phyloP scores from a whole-genome alignment of 1,140 invertebrate genomes.

The Drosophila miranda region DNA sequence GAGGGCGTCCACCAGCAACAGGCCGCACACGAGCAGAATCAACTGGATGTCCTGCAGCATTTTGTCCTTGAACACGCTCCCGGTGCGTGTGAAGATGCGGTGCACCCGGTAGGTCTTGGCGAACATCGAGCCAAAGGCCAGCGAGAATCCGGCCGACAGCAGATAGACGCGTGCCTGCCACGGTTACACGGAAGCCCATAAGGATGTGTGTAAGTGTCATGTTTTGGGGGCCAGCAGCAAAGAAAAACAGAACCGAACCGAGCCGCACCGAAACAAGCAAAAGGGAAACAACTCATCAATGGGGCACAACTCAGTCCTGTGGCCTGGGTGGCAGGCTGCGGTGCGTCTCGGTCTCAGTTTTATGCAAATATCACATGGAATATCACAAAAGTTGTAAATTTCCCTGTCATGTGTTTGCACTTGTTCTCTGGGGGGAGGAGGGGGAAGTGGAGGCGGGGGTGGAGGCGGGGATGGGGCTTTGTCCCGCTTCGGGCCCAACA shows the following conservation, averaged over 20 bases:
- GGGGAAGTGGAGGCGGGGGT: too few relatives aligned
- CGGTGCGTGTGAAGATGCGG: constrained; percentile 90
- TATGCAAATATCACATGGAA: constrained; percentile 73
- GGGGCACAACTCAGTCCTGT: constrained; percentile 17
- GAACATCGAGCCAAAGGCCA: constrained; percentile 95
- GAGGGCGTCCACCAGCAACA: constrained; percentile 90
- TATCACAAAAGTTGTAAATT: constrained; percentile 73
- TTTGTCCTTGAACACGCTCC: constrained; percentile 86
- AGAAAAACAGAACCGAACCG: constrained; percentile 7
- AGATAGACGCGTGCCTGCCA: constrained; percentile 92
- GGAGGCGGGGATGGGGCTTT: too few relatives aligned
- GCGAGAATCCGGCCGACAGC: constrained; percentile 92
- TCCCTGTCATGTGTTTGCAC: constrained; percentile 59
- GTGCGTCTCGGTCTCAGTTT: constrained; percentile 53
- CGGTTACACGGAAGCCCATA: not conserved
- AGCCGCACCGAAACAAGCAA: constrained; percentile 9
- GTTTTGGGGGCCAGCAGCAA: not conserved
- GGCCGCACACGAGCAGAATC: constrained; percentile 89
- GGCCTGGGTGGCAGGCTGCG: constrained; percentile 9
- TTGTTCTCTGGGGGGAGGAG: too few relatives aligned
- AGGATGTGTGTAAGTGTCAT: constrained; percentile 21
- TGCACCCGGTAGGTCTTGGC: constrained; percentile 95
- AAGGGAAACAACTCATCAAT: constrained; percentile 67
- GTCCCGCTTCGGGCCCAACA: constrained; percentile 7
- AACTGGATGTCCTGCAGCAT: constrained; percentile 92